phyloP scores from a whole-genome alignment of 2,797 vertebrate genomes.

The Melanotaenia nigrans region DNA sequence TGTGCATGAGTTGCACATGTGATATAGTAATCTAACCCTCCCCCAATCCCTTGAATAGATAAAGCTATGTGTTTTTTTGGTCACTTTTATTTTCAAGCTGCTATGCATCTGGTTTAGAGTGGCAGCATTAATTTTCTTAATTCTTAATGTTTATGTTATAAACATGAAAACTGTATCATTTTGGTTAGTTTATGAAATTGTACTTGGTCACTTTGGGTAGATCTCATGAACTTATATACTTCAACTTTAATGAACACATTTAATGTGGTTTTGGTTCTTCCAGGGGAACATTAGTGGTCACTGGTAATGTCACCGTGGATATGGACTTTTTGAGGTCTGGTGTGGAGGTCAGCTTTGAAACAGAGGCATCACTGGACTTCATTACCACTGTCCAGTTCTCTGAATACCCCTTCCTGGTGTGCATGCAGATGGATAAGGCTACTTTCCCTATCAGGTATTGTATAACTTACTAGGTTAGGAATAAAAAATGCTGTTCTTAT shows the following conservation, averaged over 20 bases:
- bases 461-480: neutral
- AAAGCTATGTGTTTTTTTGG: no score
- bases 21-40: no score
- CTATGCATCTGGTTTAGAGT: no score
- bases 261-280: constrained; percentile 6
- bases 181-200: no score
- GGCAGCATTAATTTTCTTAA: no score
- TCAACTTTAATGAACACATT: neutral
- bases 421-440: constrained; percentile 95
- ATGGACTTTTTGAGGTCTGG: constrained; percentile 89
- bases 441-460: constrained; percentile 90
- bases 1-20: no score
- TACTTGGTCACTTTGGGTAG: no score
- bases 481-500: neutral
- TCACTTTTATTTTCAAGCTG: no score
- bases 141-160: no score
- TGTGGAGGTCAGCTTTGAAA: constrained; percentile 89
- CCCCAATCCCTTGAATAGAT: no score
- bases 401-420: constrained; percentile 96
- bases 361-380: constrained; percentile 89
- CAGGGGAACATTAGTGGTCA: constrained; percentile 86
- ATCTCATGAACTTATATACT: no score
- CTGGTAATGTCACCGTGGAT: constrained; percentile 89
- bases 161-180: no score
- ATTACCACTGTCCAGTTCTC: constrained; percentile 97